Evolutionary conservation across 2,113 vertebrate genomes (phyloP).

Genomic region (Oriolus oriolus): DNA sequence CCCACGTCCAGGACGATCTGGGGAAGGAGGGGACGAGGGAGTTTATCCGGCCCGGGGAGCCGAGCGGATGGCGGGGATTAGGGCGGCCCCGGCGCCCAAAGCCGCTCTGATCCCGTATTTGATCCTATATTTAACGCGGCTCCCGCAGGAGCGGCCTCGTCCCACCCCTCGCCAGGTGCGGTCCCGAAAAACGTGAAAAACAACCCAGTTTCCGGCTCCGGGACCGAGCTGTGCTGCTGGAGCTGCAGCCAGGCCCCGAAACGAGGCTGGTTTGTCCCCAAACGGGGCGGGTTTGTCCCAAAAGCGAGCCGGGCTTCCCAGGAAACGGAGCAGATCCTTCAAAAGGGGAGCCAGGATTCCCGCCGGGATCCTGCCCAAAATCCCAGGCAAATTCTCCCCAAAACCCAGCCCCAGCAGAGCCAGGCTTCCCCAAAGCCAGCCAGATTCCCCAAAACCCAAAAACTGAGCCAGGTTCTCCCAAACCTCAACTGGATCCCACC

Average conservation of each 20-base stretch:
- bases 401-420: not conserved
- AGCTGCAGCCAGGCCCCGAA: not conserved
- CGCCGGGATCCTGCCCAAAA: not conserved
- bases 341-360: not conserved
- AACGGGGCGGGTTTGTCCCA: not conserved
- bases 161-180: not conserved
- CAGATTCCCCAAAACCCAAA: not conserved
- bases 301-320: not conserved
- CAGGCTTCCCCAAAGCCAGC: not conserved
- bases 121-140: not conserved
- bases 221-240: not conserved
- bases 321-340: not conserved
- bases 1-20: conserved; percentile 94
- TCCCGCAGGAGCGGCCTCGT: not conserved
- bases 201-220: not conserved
- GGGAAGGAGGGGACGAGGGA: not conserved
- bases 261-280: not conserved
- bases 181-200: rapidly evolving
- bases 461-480: not conserved
- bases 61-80: not conserved
- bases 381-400: not conserved
- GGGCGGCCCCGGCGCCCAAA: not conserved
- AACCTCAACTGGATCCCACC: too few relatives aligned
- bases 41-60: not conserved
- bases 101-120: not conserved